A percentile compares a stretch with the other conserved stretches of the same genome.
phyloP scores from a whole-genome alignment of 2,888 invertebrate genomes.

The Baccha elongata region DNA sequence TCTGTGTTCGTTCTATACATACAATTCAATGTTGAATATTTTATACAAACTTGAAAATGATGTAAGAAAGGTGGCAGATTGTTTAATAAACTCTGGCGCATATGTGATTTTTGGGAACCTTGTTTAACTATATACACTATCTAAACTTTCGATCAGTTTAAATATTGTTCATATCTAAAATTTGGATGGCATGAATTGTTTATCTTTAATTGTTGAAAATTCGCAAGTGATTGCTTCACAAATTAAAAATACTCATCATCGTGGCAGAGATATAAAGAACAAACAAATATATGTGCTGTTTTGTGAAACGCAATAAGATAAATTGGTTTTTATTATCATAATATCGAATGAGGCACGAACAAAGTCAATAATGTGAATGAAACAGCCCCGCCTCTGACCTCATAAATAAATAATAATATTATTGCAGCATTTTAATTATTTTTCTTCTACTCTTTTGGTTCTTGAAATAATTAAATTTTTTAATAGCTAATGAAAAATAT shows the following conservation, averaged over 20 bases:
- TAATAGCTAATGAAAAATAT: too few species aligned
- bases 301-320: conserved; percentile 19
- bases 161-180: not conserved
- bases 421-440: not conserved
- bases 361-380: not conserved
- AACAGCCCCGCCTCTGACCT: not conserved
- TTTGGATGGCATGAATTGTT: not conserved
- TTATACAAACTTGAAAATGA: too few species aligned
- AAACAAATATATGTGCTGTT: not conserved
- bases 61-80: not conserved
- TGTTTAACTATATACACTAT: too few species aligned
- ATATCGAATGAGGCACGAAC: not conserved
- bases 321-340: conserved; percentile 21
- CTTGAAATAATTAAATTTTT: not conserved
- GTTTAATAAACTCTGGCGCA: not conserved
- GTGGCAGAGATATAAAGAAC: not conserved
- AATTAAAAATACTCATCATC: conserved; percentile 5
- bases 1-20: too few species aligned
- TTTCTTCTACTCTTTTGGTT: not conserved
- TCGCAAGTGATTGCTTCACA: not conserved
- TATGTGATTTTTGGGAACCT: too few species aligned
- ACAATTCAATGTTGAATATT: too few species aligned
- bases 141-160: too few species aligned
- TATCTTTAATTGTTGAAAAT: not conserved
- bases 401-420: conserved; percentile 14